Conservation (phyloP, 2,113 vertebrate species). For the Xiphophorus maculatus region DNA sequence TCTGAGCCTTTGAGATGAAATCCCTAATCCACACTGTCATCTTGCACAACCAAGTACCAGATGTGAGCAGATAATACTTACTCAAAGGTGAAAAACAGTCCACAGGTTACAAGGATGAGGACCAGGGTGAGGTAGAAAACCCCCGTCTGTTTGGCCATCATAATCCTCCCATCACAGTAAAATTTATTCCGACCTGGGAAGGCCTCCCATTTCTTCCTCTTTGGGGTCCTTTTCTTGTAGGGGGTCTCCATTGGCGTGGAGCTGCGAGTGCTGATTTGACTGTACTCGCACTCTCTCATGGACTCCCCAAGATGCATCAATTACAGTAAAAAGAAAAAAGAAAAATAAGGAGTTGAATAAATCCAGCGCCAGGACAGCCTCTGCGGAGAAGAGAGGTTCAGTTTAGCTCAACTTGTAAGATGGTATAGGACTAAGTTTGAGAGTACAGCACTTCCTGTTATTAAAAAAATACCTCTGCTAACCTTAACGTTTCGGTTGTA, state of each 20-base stretch:
- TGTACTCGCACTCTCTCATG: constrained; percentile 98
- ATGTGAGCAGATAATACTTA: constrained; percentile 81
- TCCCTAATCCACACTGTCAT: constrained; percentile 23
- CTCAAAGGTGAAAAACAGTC: constrained; percentile 99
- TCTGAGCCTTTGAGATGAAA: constrained; percentile 37
- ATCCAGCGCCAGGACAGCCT: constrained; percentile 53
- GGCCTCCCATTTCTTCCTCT: constrained; percentile 93
- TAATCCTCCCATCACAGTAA: constrained; percentile 96
- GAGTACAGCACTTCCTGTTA: constrained; percentile 38
- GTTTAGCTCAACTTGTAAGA: constrained; percentile 10
- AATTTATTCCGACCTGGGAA: constrained; percentile 98
- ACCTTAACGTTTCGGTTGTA: not conserved
- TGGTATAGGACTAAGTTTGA: constrained; percentile 27
- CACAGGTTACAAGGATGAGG: constrained; percentile 96
- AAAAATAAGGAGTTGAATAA: constrained; percentile 46
- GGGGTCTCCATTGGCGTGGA: constrained; percentile 97
- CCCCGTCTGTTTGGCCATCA: constrained; percentile 98
- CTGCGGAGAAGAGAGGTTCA: constrained; percentile 47
- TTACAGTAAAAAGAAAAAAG: constrained; percentile 33
- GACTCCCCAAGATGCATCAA: constrained; percentile 95
- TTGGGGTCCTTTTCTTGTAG: constrained; percentile 88
- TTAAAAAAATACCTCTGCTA: not conserved
- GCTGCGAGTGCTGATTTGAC: constrained; percentile 95
- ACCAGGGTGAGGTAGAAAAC: constrained; percentile 97
- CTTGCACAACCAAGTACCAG: constrained; percentile 6